These are phyloP conservation scores for Mesoligia furuncula DNA, from an alignment of 2,888 invertebrate genomes.

Conservation along the genomic window DNA sequence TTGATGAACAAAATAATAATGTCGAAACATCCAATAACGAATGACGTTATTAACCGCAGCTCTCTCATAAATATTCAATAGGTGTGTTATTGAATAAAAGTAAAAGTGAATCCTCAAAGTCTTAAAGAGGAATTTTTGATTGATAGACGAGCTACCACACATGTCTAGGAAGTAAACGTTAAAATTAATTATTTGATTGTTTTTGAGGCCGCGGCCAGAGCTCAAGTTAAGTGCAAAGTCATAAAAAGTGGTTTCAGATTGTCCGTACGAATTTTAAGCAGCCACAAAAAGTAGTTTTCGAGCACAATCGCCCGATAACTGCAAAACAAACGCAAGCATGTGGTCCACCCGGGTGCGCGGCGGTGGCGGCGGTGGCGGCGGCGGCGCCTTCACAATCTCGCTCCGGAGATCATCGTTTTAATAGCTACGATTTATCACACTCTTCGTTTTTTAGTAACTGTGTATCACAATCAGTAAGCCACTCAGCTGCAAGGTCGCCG, in stretches of 20 bases:
- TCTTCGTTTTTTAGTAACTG: conserved; percentile 86
- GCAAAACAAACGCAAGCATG: conserved; percentile 51
- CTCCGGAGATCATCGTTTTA: conserved; percentile 74
- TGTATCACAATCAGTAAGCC: conserved; percentile 86
- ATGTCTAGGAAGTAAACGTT: conserved; percentile 76
- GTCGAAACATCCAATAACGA: conserved; percentile 77
- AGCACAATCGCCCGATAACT: conserved; percentile 49
- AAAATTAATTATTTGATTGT: conserved; percentile 75
- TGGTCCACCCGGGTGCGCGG: conserved; percentile 26
- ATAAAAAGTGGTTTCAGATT: conserved; percentile 55
- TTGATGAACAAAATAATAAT: conserved; percentile 79
- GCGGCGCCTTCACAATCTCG: conserved; percentile 64
- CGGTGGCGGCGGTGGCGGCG: conserved; percentile 42
- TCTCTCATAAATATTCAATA: conserved; percentile 84
- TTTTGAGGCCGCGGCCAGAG: conserved; percentile 55
- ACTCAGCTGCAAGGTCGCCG: conserved; percentile 87
- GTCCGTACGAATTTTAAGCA: conserved; percentile 45
- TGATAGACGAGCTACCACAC: conserved; percentile 75
- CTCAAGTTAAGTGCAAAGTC: conserved; percentile 45
- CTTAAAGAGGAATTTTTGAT: conserved; percentile 77
- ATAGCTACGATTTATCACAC: conserved; percentile 84
- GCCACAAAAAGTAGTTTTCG: conserved; percentile 53
- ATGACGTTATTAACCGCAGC: conserved; percentile 79
- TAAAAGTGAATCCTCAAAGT: conserved; percentile 85
- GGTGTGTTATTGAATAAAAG: conserved; percentile 86